Conservation (phyloP, 92 coral and sea anemone genomes). For the Heteractis magnifica region DNA sequence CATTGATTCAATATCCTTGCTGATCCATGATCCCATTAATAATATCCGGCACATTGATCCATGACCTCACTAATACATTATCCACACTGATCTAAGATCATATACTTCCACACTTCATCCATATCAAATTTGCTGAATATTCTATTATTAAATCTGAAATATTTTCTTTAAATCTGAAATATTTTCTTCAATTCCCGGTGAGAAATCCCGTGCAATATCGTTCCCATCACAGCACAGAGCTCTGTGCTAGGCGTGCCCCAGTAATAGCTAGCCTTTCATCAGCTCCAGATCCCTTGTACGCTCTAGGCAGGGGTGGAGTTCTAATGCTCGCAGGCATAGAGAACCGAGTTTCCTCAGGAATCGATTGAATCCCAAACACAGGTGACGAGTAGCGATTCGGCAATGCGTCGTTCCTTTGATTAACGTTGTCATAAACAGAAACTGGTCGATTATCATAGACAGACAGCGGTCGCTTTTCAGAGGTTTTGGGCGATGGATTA, state of each 20-base stretch:
- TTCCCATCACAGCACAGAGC: slow-evolving; percentile 20
- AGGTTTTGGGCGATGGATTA: slow-evolving; percentile 17
- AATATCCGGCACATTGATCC: background rate
- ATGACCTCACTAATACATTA: background rate
- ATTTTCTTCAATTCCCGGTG: background rate
- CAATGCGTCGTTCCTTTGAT: slow-evolving; percentile 19
- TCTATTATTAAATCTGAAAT: no score
- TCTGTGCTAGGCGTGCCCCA: slow-evolving; percentile 67
- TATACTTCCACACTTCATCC: background rate
- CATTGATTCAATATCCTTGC: background rate
- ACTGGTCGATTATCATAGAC: slow-evolving; percentile 81
- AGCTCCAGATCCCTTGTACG: slow-evolving; percentile 43
- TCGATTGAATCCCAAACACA: slow-evolving; percentile 42
- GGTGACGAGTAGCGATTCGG: slow-evolving; percentile 79
- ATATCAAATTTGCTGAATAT: no score
- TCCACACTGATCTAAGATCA: background rate
- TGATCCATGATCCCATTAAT: background rate
- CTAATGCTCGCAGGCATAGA: slow-evolving; percentile 44
- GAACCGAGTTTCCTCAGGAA: slow-evolving; percentile 40
- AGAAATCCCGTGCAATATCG: background rate
- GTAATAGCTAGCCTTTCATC: slow-evolving; percentile 58
- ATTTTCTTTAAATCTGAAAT: background rate
- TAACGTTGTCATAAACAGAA: slow-evolving; percentile 74
- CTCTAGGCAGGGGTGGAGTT: slow-evolving; percentile 64
- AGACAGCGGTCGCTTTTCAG: slow-evolving; percentile 71